phyloP scores from a whole-genome alignment of 1,140 invertebrate genomes.

The Drosophila repletoides region DNA sequence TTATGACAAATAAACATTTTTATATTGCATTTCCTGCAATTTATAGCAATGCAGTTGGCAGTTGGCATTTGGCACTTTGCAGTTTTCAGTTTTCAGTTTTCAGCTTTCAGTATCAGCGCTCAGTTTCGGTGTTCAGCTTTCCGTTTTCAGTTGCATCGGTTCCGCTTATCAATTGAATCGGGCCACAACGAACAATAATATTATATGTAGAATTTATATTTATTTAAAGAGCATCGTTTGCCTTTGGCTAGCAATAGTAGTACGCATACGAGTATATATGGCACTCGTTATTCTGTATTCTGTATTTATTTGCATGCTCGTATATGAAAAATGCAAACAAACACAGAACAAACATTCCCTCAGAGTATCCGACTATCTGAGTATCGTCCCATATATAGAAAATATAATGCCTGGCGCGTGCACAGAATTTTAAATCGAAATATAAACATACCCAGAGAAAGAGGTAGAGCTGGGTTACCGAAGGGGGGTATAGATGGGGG shows the following conservation, averaged over 20 bases:
- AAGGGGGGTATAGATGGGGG: background rate
- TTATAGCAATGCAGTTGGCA: slow-evolving; percentile 65
- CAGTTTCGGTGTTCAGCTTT: no score
- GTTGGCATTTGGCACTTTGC: slow-evolving; percentile 30
- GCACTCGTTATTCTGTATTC: no score
- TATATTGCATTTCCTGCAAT: slow-evolving; percentile 72
- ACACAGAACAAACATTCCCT: background rate
- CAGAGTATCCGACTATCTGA: slow-evolving; percentile 13
- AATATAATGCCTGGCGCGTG: slow-evolving; percentile 71
- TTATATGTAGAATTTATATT: slow-evolving; percentile 42
- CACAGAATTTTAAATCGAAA: slow-evolving; percentile 73
- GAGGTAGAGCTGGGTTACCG: background rate
- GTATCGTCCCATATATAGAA: slow-evolving; percentile 39
- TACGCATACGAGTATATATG: background rate
- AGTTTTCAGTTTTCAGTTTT: slow-evolving; percentile 34
- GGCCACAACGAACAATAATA: slow-evolving; percentile 31
- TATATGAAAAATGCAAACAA: background rate
- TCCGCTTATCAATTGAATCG: slow-evolving; percentile 55
- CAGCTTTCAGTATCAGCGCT: no score
- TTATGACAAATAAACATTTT: slow-evolving; percentile 74
- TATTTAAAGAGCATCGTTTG: slow-evolving; percentile 49
- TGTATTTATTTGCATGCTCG: no score
- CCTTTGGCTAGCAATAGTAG: slow-evolving; percentile 51
- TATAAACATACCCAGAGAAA: slow-evolving; percentile 51
- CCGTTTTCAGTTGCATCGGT: no score